Conservation (phyloP, 2,888 invertebrate species). For the Norana najaformis region DNA sequence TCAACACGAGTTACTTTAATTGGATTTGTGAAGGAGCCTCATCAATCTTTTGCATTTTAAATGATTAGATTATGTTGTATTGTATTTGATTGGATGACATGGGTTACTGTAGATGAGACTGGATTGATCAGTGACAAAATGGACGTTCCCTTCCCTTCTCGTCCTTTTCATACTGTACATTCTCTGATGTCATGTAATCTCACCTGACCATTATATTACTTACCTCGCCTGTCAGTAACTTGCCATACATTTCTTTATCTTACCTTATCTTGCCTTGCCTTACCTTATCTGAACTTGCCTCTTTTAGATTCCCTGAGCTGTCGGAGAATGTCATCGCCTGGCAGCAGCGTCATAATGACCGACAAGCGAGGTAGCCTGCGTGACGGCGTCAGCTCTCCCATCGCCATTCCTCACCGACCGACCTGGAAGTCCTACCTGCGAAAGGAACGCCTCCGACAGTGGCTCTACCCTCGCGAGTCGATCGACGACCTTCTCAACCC, state of each 20-base stretch:
- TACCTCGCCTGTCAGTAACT: neutral
- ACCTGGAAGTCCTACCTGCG: neutral
- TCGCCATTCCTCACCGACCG: neutral
- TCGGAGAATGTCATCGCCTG: neutral
- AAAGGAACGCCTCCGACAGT: neutral
- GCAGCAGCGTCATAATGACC: neutral
- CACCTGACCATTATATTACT: neutral
- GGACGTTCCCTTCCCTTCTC: no score
- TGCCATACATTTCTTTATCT: no score
- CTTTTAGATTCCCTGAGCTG: neutral
- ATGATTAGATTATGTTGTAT: no score
- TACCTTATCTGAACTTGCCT: neutral
- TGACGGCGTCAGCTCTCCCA: neutral
- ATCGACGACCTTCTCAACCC: conserved; percentile 21
- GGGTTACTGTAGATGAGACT: no score
- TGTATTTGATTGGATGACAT: no score
- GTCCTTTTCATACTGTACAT: neutral
- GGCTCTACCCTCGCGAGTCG: neutral
- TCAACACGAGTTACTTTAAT: no score
- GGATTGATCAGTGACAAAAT: no score
- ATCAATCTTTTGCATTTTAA: no score
- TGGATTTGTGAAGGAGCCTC: no score
- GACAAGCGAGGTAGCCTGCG: neutral
- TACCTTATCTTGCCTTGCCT: no score
- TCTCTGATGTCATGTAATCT: neutral